Conservation (phyloP, 2,888 invertebrate species). For the Drosophila meridionalis region DNA sequence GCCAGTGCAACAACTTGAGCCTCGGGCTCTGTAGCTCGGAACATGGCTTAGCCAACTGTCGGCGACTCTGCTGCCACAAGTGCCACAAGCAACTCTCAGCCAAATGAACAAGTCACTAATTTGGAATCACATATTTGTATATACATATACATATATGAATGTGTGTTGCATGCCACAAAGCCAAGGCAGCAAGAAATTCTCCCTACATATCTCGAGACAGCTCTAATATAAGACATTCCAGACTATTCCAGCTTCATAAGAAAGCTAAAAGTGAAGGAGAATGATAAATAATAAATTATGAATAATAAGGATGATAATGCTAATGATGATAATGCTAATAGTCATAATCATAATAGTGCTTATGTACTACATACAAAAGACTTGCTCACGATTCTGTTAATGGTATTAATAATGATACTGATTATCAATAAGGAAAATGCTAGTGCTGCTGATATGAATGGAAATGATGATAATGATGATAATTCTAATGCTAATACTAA, state of each 20-base stretch:
- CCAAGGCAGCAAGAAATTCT: conserved; percentile 23
- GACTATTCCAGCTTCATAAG: not conserved
- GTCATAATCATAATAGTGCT: not conserved
- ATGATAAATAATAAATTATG: not conserved
- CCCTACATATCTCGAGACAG: not conserved
- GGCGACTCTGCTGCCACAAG: conserved; percentile 30
- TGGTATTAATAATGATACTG: no score
- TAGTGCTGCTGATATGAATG: not conserved
- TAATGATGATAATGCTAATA: not conserved
- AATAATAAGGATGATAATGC: not conserved
- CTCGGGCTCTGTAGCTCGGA: conserved; percentile 24
- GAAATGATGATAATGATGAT: not conserved
- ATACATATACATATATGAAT: not conserved
- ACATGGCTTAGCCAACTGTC: conserved; percentile 44
- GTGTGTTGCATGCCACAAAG: conserved; percentile 1
- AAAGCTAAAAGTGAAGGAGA: not conserved
- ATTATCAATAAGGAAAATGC: no score
- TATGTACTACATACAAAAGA: no score
- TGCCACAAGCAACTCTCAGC: conserved; percentile 27
- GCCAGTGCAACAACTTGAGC: conserved; percentile 49
- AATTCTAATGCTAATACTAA: not conserved
- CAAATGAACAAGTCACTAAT: conserved; percentile 33
- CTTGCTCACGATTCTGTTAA: no score
- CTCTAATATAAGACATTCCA: not conserved
- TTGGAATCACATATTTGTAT: conserved; percentile 9